A percentile compares a stretch with the other conserved stretches of the same genome.
Conservation (phyloP, 1,140 invertebrate genomes). For the Pentalonia nigronervosa region DNA sequence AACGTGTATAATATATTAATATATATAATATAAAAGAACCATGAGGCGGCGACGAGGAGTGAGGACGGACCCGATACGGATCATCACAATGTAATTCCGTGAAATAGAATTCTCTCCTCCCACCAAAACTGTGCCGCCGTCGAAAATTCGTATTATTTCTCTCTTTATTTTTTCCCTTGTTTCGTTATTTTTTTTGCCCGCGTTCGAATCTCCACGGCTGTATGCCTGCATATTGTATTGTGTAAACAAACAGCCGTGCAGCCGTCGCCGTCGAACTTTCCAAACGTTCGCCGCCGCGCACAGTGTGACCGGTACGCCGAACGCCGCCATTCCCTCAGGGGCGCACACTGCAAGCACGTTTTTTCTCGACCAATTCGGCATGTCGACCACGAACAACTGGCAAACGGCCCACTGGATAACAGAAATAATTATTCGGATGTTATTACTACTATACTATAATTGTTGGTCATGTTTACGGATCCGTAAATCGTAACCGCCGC, state of each 20-base stretch:
- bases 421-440: neutral
- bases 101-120: conserved; percentile 57
- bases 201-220: neutral
- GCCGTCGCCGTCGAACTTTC: conserved; percentile 49
- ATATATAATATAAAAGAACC: conserved; percentile 32
- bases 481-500: neutral
- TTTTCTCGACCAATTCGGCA: neutral
- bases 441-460: neutral
- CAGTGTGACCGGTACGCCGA: conserved; percentile 38
- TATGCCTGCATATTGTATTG: neutral
- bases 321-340: neutral
- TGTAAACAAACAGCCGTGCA: conserved; percentile 37
- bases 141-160: conserved; percentile 37
- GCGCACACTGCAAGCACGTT: conserved; percentile 27
- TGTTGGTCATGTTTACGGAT: neutral
- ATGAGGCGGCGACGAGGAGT: neutral
- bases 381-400: neutral
- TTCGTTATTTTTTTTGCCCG: conserved; percentile 21
- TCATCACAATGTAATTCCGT: conserved; percentile 57
- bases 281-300: conserved; percentile 10
- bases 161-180: conserved; percentile 28
- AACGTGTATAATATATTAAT: neutral
- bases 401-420: neutral
- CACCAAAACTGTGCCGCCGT: neutral
- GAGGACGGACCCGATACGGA: conserved; percentile 53